These are phyloP conservation scores for Helobdella robusta DNA, from an alignment of 2,888 invertebrate genomes.

Conservation along the genomic window DNA sequence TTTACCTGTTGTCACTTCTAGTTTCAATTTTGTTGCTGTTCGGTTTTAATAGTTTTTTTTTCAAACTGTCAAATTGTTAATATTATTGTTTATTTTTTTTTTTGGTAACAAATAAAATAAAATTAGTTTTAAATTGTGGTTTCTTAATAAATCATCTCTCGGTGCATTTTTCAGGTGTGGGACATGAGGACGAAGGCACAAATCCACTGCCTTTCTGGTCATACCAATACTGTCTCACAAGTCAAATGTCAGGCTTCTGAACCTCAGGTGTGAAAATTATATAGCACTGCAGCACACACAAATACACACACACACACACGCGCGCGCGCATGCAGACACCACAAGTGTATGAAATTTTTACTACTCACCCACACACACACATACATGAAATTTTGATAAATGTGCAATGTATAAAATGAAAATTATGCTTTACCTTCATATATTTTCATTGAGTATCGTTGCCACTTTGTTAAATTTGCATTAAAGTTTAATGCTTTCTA, in stretches of 20 bases:
- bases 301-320: too few species aligned
- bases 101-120: too few species aligned
- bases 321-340: too few species aligned
- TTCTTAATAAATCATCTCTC: too few species aligned
- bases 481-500: background rate
- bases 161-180: slow-evolving; percentile 69
- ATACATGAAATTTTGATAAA: too few species aligned
- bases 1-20: background rate
- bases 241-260: slow-evolving; percentile 84
- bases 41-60: background rate
- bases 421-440: too few species aligned
- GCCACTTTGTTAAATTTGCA: background rate
- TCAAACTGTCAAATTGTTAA: background rate
- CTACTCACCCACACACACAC: too few species aligned
- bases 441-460: background rate
- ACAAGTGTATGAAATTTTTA: too few species aligned
- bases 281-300: too few species aligned
- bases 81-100: background rate
- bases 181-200: slow-evolving; percentile 98
- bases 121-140: too few species aligned
- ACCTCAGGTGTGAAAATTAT: slow-evolving; percentile 69
- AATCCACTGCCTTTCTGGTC: slow-evolving; percentile 87
- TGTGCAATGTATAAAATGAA: too few species aligned
- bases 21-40: background rate
- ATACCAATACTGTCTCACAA: slow-evolving; percentile 91